These are phyloP conservation scores for Rattus rattus DNA, from an alignment of 2,113 vertebrate species.

Conservation along the genomic window DNA sequence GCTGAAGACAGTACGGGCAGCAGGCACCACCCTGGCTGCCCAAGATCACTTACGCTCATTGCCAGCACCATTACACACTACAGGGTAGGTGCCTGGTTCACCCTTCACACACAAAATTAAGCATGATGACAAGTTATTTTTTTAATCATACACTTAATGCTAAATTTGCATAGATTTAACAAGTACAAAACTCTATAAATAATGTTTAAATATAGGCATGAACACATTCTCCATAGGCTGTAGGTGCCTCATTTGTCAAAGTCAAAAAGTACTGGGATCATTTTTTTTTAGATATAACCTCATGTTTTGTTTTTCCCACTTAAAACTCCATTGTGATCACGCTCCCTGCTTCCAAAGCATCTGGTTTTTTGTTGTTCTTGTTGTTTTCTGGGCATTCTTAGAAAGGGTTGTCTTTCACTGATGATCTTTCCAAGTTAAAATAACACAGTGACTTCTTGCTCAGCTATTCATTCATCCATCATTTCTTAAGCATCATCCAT, in stretches of 20 bases:
- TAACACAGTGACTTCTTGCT: slow-evolving; percentile 14
- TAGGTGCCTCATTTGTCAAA: slow-evolving; percentile 56
- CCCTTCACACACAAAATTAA: not conserved
- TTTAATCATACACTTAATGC: not conserved
- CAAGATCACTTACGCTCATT: not conserved
- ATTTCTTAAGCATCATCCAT: not conserved
- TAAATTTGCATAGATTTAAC: slow-evolving; percentile 14
- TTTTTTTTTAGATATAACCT: not conserved
- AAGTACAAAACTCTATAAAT: not conserved
- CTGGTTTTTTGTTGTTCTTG: not conserved
- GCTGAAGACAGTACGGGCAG: not conserved
- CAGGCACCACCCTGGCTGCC: accelerated
- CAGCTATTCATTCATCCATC: not conserved
- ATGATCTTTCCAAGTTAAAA: not conserved
- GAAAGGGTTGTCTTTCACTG: not conserved
- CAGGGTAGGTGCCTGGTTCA: not conserved
- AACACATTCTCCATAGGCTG: slow-evolving; percentile 29
- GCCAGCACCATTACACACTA: not conserved
- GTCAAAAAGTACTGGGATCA: not conserved
- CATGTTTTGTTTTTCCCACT: slow-evolving; percentile 16
- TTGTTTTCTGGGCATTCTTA: not conserved
- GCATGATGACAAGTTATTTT: not conserved
- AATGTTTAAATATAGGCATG: slow-evolving; percentile 57
- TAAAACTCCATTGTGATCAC: not conserved
- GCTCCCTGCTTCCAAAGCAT: not conserved